Evolutionary conservation across 2,113 vertebrate genomes (phyloP), one percentile per base, ranked within the genome.

Genomic region (Loxodonta africana): DNA sequence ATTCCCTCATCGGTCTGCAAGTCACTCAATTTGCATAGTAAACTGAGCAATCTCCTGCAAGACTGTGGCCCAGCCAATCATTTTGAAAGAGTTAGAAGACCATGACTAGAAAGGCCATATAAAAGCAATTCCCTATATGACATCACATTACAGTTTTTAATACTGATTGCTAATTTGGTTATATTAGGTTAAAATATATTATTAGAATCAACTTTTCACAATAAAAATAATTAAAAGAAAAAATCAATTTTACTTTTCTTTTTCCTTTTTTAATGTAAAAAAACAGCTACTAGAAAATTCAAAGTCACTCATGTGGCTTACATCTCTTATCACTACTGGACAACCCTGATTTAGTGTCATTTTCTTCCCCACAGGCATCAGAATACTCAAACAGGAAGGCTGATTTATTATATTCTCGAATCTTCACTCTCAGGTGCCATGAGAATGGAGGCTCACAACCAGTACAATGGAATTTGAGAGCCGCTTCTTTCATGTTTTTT

Each of bases 101-200:
- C 5, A n/a, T n/a, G 33, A 33, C 69, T 71, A 71, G 12, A n/a
- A 71, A 5, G 33, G 69, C 30, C 30, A 71, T 73, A 37, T 73
- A 73, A 73, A 73, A 73, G 17, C 71, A 73, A 37, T 73, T 73
- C 17, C 30, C n/a, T 37, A 73, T 21, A 73, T 6, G 2, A 1
- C 33, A 78, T 78, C 44, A 28, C 44, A 78, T 48, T 28, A 28
- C 67, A 78, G 65, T 69, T 83, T 85, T 82, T 80, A 94, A 67
- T 48, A 74, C 8, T 63, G 17, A 63, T 44, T 90, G 91, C 46
- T 69, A 93, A 74, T 78, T 89, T 92, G 20, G 6, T n/a, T 51
- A 95, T 69, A 82, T 14, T 33, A 14, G 30, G 60, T 88, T 96
- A 97, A 91, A 60, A 57, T 67, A 93, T 51, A 63, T 73, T 57